Conservation (phyloP, 1,140 invertebrate genomes). For the Halotydeus destructor region DNA sequence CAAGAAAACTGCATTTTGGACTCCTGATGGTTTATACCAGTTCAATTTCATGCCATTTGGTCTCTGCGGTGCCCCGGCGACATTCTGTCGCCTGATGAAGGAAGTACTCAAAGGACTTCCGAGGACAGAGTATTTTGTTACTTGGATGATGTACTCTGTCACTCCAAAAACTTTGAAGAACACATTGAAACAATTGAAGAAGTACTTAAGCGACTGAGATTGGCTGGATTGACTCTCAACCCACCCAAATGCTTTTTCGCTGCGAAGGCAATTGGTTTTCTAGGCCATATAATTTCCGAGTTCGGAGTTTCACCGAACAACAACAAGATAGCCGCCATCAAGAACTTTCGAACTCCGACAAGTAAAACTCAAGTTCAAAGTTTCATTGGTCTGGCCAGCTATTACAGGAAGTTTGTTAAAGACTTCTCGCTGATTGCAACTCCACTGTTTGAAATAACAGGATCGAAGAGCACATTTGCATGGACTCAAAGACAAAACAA, state of each 20-base stretch:
- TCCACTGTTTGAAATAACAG: constrained; percentile 21
- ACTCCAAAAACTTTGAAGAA: constrained; percentile 15
- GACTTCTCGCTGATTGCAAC: constrained; percentile 11
- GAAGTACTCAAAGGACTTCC: too few relatives aligned
- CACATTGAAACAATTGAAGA: constrained; percentile 15
- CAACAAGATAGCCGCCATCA: constrained; percentile 12
- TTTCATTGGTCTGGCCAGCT: constrained; percentile 25
- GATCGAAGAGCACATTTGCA: constrained; percentile 22
- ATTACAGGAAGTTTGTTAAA: constrained; percentile 14
- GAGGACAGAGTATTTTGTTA: constrained; percentile 15
- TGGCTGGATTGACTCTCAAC: constrained; percentile 11
- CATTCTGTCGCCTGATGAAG: constrained; percentile 21
- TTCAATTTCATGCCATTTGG: constrained; percentile 25
- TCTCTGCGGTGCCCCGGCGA: constrained; percentile 20
- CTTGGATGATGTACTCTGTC: constrained; percentile 20
- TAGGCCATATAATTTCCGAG: constrained; percentile 13
- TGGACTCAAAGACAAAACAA: constrained; percentile 22
- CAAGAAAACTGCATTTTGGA: constrained; percentile 27
- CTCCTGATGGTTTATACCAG: constrained; percentile 19
- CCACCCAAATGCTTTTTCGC: constrained; percentile 14
- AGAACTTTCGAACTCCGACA: constrained; percentile 10
- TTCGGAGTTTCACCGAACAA: constrained; percentile 13
- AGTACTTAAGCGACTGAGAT: constrained; percentile 16
- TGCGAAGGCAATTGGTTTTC: constrained; percentile 8
- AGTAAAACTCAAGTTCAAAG: constrained; percentile 21